Conservation (phyloP, 1,140 invertebrate species). For the Anthonomus grandis region DNA sequence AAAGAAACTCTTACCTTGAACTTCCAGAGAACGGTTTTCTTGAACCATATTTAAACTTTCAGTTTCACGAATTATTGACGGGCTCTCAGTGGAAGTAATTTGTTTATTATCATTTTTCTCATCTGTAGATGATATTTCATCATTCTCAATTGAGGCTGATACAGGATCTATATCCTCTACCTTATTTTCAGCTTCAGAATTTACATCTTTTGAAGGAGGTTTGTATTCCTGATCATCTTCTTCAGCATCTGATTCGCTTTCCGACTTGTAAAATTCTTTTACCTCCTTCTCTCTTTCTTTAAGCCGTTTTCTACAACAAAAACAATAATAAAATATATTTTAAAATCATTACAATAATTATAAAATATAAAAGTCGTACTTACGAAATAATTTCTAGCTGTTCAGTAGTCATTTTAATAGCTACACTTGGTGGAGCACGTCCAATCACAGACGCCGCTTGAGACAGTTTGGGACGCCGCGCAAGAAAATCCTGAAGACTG, state of each 20-base stretch:
- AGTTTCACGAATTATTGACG: too few species aligned
- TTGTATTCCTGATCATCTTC: constrained; percentile 22
- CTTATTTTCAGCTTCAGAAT: neutral
- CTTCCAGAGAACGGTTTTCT: too few species aligned
- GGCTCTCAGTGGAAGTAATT: constrained; percentile 2
- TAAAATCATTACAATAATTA: neutral
- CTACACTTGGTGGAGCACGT: constrained; percentile 40
- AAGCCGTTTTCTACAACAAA: constrained; percentile 52
- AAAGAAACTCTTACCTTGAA: too few species aligned
- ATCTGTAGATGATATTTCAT: too few species aligned
- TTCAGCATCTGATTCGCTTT: constrained; percentile 49
- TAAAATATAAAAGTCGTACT: constrained; percentile 30
- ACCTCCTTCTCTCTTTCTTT: constrained; percentile 58
- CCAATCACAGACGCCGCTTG: constrained; percentile 5
- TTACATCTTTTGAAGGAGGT: constrained; percentile 1
- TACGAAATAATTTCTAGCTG: constrained; percentile 57
- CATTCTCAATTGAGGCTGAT: neutral
- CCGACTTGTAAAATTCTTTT: constrained; percentile 59
- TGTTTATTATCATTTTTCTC: too few species aligned
- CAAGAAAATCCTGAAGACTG: constrained; percentile 69
- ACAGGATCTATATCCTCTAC: neutral
- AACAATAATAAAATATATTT: constrained; percentile 3
- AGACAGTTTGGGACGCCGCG: constrained; percentile 43
- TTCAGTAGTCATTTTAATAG: constrained; percentile 55
- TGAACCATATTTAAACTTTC: too few species aligned